Conservation (phyloP, 1,140 invertebrate species). For the Steinernema feltiae region DNA sequence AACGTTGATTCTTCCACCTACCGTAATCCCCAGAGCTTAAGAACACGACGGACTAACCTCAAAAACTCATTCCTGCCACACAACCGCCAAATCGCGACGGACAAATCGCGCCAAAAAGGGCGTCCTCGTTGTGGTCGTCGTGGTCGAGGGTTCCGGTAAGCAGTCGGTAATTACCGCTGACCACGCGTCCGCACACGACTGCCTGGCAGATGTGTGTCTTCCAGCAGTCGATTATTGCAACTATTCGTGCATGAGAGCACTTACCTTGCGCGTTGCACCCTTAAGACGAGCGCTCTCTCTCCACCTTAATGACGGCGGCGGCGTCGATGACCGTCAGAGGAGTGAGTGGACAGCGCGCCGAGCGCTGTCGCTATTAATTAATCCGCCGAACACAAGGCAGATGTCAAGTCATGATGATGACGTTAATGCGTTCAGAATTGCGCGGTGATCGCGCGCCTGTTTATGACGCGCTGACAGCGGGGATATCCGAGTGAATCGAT, state of each 20-base stretch:
- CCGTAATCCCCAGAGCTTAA: no score
- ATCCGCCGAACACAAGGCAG: background rate
- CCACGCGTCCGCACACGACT: background rate
- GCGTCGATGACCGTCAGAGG: no score
- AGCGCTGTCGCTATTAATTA: background rate
- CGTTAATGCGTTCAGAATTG: no score
- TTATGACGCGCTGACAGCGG: no score
- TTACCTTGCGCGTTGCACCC: background rate
- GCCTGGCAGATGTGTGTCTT: slow-evolving; percentile 10
- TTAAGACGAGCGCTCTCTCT: background rate
- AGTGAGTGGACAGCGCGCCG: background rate
- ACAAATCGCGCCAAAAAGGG: no score
- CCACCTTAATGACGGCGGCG: background rate
- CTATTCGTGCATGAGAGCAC: slow-evolving; percentile 13
- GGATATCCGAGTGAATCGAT: no score
- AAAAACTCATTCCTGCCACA: no score
- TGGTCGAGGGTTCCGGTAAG: background rate
- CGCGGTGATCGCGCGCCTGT: background rate
- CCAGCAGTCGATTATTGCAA: slow-evolving; percentile 4
- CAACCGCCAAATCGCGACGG: no score
- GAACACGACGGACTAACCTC: no score
- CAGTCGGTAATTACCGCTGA: background rate
- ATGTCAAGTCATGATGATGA: background rate
- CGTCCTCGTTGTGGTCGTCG: slow-evolving; percentile 6
- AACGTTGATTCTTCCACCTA: no score